Evolutionary conservation across 2,888 invertebrate genomes (phyloP), one percentile per base, ranked within the genome.

Genomic region (Cinara cedri): DNA sequence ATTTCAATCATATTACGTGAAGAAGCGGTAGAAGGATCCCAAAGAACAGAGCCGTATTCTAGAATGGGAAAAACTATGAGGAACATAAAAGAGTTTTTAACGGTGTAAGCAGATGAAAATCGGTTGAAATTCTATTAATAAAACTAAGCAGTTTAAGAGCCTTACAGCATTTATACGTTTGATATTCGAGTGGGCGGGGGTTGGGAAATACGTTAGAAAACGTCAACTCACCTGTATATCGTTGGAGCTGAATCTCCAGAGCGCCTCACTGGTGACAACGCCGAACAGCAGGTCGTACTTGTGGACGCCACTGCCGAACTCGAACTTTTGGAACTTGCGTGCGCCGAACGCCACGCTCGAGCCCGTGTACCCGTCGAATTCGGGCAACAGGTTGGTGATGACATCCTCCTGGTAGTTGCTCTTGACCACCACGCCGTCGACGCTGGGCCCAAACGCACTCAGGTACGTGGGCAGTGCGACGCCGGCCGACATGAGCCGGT

Each of bases 371-470:
- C 81, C 71, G 44, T 81, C 81, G 63, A 81, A 72, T 16, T 82
- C 82, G 16, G 81, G 80, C 19, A 83, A 60, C 10, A 92, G 90
- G 85, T 91, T 90, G 1, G 92, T 92, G 54, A 92, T 87, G 80
- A 92, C 89, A 84, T 93, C 92, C 86, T 93, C 93, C 74, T 93
- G 92, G 84, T 93, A 93, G 86, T 94, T 94, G 16, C 92, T 91
- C 86, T 93, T 92, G 84, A 97, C 95, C 82, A 97, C 96, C 82
- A 97, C 96, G 78, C 95, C 96, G 85, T 97, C 97, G 72, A 96
- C 93, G 83, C 95, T 95, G 16, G 97, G 97, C 10, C 97, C 97
- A 85, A 97, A 97, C 0, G 94, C 91, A 82, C 92, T 93, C 76
- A 95, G 87, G 86, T 93, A 94, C 81, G 92, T 92, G 3, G 94